Conservation (phyloP, 2,113 vertebrate genomes). For the Syngnathus typhle region DNA sequence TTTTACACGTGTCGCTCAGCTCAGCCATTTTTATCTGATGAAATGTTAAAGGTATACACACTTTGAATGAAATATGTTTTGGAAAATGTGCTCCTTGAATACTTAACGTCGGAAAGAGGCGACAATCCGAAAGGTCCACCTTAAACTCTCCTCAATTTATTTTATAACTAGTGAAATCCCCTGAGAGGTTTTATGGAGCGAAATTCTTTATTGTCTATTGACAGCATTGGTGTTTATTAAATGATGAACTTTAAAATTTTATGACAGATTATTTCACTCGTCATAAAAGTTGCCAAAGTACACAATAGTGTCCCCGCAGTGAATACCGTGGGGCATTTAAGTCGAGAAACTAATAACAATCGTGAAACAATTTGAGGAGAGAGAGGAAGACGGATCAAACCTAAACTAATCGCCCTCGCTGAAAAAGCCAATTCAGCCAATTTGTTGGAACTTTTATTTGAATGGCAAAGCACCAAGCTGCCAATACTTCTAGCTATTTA, state of each 20-base stretch:
- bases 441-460: not conserved
- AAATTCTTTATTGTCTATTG: not conserved
- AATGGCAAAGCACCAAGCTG: not conserved
- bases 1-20: not conserved
- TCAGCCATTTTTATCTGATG: slow-evolving; percentile 2
- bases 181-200: not conserved
- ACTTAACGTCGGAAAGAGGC: not conserved
- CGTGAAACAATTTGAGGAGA: not conserved
- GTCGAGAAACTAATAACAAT: slow-evolving; percentile 6
- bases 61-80: not conserved
- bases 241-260: not conserved
- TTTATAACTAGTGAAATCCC: not conserved
- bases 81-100: not conserved
- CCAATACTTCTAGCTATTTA: not conserved
- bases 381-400: not conserved
- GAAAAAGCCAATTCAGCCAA: not conserved
- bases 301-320: not conserved
- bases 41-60: not conserved
- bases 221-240: not conserved
- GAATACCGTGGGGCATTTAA: slow-evolving; percentile 4
- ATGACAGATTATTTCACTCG: slow-evolving; percentile 1
- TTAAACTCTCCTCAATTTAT: not conserved
- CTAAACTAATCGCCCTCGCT: slow-evolving; percentile 4
- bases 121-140: not conserved
- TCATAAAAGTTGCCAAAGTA: not conserved